Base-by-base conservation (phyloP, 2,888 invertebrate species). In the Monoplex corrugatus region DNA sequence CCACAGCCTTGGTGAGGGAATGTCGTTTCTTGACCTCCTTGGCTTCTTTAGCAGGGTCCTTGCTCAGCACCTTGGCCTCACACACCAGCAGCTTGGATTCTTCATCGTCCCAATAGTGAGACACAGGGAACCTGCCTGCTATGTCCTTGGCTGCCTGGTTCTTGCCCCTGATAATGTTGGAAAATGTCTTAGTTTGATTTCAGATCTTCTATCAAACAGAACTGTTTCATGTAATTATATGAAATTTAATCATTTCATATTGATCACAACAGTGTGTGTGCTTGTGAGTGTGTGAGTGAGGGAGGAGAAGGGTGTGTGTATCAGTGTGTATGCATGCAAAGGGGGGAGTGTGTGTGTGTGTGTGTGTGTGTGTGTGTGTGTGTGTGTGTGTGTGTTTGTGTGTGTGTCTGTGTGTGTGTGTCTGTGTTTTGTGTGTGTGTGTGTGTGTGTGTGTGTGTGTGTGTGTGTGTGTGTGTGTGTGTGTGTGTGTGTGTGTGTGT, bases 71-170 rank as follows among this genome's bases (percentile, higher is more conserved):
- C 93, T 97, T 97, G n/a, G 98, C 98, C 95, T 99, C 98, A 94
- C 98, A 98, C 50, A 98, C 97, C 28, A 99, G 96, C 90, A 99
- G 97, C 92, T 98, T 97, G 0, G 98, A 97, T 95, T 99, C 99
- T 92, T 97, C 97, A 40, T 97, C 96, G 95, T 99, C 99, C 99
- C 99, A 99, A 95, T 97, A 97, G 93, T 97, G 97, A 38, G 96
- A 96, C 2, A 97, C 96, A 0, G 97, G 97, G 91, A 97, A 96
- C 91, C 97, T 96, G 57, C 97, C 97, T 72, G 96, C 96, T 1
- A 97, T 95, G 91, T 96, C 96, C 90, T 95, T 95, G 16, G 96
- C 96, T 72, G 96, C 95, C 91, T 96, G 96, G 93, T 94, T 94
- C 91, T 94, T 94, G 50, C 95, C 95, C 91, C 95, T 96, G 92